A percentile compares a stretch with the other conserved stretches of the same genome.
These are phyloP conservation scores for Typhlomys cinereus DNA, from an alignment of 2,113 vertebrate genomes.

Conservation along the genomic window DNA sequence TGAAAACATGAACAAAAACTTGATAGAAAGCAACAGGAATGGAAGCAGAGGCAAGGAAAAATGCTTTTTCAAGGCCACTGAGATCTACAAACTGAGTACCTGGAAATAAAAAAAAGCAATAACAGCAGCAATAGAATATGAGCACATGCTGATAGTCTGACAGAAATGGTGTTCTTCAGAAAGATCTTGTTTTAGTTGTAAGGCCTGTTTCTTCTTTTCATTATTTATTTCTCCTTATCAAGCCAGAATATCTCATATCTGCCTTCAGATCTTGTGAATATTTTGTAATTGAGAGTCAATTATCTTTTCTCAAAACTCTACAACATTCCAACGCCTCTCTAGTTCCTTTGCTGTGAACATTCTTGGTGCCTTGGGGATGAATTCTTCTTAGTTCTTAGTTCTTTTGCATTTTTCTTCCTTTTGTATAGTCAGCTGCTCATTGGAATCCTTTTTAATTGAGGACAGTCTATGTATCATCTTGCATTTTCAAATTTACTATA, in stretches of 20 bases:
- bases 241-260: neutral
- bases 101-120: too few relatives aligned
- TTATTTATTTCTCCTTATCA: neutral
- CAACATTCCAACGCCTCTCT: neutral
- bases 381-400: neutral
- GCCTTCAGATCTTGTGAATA: neutral
- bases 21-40: neutral
- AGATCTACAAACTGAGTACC: too few relatives aligned
- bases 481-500: neutral
- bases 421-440: neutral
- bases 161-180: neutral
- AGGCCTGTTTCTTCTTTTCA: neutral
- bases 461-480: neutral
- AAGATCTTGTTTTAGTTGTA: neutral
- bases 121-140: too few relatives aligned
- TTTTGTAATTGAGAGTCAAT: neutral
- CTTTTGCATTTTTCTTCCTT: neutral
- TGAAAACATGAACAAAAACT: neutral
- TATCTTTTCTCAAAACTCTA: neutral
- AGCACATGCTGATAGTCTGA: neutral
- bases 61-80: too few relatives aligned
- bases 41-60: too few relatives aligned
- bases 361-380: neutral
- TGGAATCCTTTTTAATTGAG: neutral
- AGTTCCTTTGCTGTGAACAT: neutral